Base-by-base conservation (phyloP, 2,888 invertebrate species). In the Drosophila testacea region DNA sequence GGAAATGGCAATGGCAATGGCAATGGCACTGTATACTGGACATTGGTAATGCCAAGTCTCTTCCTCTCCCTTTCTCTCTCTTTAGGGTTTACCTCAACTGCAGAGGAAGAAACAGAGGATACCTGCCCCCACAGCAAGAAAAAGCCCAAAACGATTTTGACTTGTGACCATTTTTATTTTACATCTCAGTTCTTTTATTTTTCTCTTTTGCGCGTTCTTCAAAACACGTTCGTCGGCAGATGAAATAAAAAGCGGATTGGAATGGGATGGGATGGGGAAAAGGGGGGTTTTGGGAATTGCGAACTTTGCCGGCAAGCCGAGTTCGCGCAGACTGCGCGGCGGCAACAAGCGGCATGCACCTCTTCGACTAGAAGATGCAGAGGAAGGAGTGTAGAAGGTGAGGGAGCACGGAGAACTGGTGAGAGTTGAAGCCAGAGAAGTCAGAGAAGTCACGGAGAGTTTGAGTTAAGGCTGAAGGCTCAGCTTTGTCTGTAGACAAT, bases 221-320 rank as follows among this genome's bases (percentile, higher is more conserved):
- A 71, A 88, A 88, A 88, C 89, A 79, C 77, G 84, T 85, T 84
- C 88, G 80, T 72, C 75, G 89, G 64, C 82, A 89, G 79, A 84
- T 84, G 89, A 84, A 89, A 89, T 82, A 82, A 85, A 89, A 74
- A 73, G 68, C 63, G 48, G 64, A 60, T 47, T 56, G 74, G 57
- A 39, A 60, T 55, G 54, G 47, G 36, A 32, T 7, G 38, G 34
- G 32, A 32, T 3, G 2, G 56, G 13, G 30, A 39, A 36, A 32
- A 32, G 13, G 34, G 34, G 34, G 63, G 67, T 27, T 36, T 39
- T 13, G 51, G 62, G 54, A 52, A 52, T 63, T 46, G 60, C 67
- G 44, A 63, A 52, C 16, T 62, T 75, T 60, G 75, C 87, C 89
- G 81, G 79, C 68, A 74, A 77, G 66, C 57, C 50, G 61, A 79